Evolutionary conservation across 2,113 vertebrate genomes (phyloP).

Genomic region (Megaleporinus macrocephalus): DNA sequence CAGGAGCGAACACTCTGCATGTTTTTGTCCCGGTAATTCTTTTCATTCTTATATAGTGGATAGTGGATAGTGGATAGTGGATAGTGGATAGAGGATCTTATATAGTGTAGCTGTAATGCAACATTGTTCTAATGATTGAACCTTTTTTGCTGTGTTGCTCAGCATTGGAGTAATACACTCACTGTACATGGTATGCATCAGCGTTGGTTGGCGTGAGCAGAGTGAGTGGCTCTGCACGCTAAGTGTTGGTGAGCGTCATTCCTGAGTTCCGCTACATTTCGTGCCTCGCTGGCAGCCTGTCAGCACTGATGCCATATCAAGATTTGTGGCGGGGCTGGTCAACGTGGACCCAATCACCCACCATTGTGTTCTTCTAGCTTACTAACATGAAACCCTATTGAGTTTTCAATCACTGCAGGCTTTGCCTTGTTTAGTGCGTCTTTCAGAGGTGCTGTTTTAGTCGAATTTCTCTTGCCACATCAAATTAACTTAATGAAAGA

Average conservation of each 20-base stretch:
- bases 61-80: too few relatives aligned
- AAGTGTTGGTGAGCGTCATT: slow-evolving; percentile 27
- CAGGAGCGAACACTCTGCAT: too few relatives aligned
- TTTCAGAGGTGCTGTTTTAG: slow-evolving; percentile 37
- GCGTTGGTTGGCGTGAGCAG: slow-evolving; percentile 27
- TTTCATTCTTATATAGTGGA: too few relatives aligned
- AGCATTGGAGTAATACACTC: not conserved
- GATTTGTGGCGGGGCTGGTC: not conserved
- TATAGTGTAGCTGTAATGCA: not conserved
- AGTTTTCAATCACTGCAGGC: slow-evolving; percentile 31
- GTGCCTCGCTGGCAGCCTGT: slow-evolving; percentile 30
- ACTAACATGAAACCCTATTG: slow-evolving; percentile 28
- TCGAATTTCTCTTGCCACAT: slow-evolving; percentile 35
- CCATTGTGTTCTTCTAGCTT: slow-evolving; percentile 39
- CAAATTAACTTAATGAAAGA: slow-evolving; percentile 27
- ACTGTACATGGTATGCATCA: not conserved
- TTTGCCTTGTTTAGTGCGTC: slow-evolving; percentile 37
- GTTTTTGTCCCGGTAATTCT: too few relatives aligned
- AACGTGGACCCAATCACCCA: slow-evolving; percentile 35
- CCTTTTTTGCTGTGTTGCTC: not conserved
- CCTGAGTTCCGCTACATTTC: slow-evolving; percentile 28
- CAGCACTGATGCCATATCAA: slow-evolving; percentile 12
- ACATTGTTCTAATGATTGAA: not conserved
- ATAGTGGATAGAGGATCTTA: too few relatives aligned
- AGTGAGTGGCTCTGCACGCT: slow-evolving; percentile 28